These are phyloP conservation scores for Labia minor DNA, from an alignment of 2,888 invertebrate genomes.

Conservation along the genomic window DNA sequence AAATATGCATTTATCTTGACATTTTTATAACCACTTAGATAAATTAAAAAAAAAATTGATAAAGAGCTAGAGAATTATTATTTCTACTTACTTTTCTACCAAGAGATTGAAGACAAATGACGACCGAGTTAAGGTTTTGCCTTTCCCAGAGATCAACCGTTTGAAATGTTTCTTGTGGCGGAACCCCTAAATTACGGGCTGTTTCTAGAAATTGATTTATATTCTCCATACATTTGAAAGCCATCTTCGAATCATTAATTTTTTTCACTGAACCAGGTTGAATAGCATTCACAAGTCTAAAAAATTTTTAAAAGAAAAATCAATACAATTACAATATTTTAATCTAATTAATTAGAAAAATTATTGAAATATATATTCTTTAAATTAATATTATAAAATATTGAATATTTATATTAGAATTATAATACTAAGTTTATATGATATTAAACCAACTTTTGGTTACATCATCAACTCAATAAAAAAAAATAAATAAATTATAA, in stretches of 20 bases:
- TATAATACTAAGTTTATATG: too few species aligned
- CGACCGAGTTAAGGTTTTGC: slow-evolving; percentile 91
- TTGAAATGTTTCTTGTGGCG: slow-evolving; percentile 90
- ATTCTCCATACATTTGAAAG: slow-evolving; percentile 98
- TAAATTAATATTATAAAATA: neutral
- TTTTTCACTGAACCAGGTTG: slow-evolving; percentile 81
- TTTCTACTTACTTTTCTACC: slow-evolving; percentile 84
- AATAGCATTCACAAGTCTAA: slow-evolving; percentile 73
- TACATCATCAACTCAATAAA: too few species aligned
- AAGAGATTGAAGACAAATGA: slow-evolving; percentile 86
- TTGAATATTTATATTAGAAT: slow-evolving; percentile 15
- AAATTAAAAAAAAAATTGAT: too few species aligned
- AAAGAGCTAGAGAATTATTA: too few species aligned
- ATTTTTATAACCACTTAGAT: too few species aligned
- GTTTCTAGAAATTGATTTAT: slow-evolving; percentile 86
- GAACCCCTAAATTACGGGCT: slow-evolving; percentile 77
- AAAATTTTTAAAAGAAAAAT: slow-evolving; percentile 30
- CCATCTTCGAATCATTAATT: slow-evolving; percentile 81
- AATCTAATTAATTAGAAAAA: neutral
- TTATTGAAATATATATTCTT: neutral
- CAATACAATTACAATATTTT: too few species aligned
- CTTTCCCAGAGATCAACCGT: slow-evolving; percentile 95
- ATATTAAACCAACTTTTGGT: too few species aligned
- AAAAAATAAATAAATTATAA: too few species aligned
- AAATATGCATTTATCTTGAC: too few species aligned